phyloP scores from a whole-genome alignment of 2,888 invertebrate species.

The Drosophila robusta region DNA sequence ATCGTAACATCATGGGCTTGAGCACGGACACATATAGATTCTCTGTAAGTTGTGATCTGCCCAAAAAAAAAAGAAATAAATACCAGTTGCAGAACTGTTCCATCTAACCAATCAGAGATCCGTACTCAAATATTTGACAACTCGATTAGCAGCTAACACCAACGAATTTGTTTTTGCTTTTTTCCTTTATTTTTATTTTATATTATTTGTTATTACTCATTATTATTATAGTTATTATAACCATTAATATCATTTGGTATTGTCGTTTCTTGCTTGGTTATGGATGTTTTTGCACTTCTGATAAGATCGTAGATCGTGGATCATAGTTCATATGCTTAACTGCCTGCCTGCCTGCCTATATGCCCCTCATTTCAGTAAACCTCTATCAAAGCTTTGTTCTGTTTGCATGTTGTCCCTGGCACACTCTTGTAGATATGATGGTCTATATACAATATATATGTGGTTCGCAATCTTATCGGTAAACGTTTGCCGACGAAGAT shows the following conservation, averaged over 20 bases:
- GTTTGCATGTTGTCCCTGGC: conserved; percentile 6
- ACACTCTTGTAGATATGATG: conserved; percentile 28
- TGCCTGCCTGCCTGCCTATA: conserved; percentile 19
- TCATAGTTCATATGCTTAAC: conserved; percentile 12
- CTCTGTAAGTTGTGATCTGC: conserved; percentile 89
- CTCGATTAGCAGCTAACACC: conserved; percentile 31
- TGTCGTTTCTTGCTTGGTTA: conserved; percentile 14
- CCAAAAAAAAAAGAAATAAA: conserved; percentile 15
- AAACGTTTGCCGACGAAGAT: conserved; percentile 16
- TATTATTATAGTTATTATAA: not conserved
- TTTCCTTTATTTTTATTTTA: not conserved
- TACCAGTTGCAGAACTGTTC: conserved; percentile 12
- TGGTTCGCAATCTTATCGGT: conserved; percentile 26
- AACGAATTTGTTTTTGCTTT: conserved; percentile 22
- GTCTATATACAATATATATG: not conserved
- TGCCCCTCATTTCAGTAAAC: not conserved
- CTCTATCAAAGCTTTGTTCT: conserved; percentile 9
- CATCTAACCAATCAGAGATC: conserved; percentile 30
- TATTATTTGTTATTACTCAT: not conserved
- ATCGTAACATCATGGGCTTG: conserved; percentile 96
- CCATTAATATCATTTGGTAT: not conserved
- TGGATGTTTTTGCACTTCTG: conserved; percentile 21
- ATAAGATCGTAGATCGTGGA: not conserved
- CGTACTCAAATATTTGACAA: conserved; percentile 12
- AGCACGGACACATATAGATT: conserved; percentile 93